Percentiles rank a stretch among this genome's conserved stretches.
These are phyloP conservation scores for Polydrusus cervinus DNA, from an alignment of 2,888 invertebrate genomes.

Conservation along the genomic window DNA sequence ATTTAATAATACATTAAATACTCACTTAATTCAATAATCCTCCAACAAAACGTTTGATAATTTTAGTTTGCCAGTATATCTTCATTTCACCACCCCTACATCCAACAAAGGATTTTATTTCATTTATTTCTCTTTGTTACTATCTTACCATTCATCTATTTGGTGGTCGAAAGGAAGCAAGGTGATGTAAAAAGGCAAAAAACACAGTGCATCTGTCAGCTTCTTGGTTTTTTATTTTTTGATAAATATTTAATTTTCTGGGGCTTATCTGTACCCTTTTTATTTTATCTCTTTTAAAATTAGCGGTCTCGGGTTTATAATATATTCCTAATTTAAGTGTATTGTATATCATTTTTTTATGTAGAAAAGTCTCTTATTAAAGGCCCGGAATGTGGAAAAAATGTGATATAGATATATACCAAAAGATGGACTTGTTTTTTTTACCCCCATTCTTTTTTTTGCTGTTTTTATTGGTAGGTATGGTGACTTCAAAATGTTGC, in stretches of 20 bases:
- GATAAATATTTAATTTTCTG: constrained; percentile 35
- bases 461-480: too few relatives aligned
- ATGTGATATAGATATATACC: too few relatives aligned
- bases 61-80: constrained; percentile 28
- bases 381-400: too few relatives aligned
- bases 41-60: background rate
- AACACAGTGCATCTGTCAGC: constrained; percentile 40
- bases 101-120: constrained; percentile 42
- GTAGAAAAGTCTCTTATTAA: too few relatives aligned
- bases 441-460: too few relatives aligned
- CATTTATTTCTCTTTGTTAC: constrained; percentile 37
- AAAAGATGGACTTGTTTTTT: too few relatives aligned
- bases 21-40: too few relatives aligned
- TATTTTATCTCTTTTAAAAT: constrained; percentile 17
- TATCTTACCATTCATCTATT: constrained; percentile 49
- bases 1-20: too few relatives aligned
- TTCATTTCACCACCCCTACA: constrained; percentile 1
- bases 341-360: too few relatives aligned
- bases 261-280: constrained; percentile 27
- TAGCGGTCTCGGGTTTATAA: background rate
- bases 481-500: too few relatives aligned
- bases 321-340: constrained; percentile 3
- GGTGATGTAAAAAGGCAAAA: constrained; percentile 39
- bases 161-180: constrained; percentile 33
- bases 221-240: constrained; percentile 26